Conservation (phyloP, 2,797 vertebrate genomes). For the Poeciliopsis gracilis region DNA sequence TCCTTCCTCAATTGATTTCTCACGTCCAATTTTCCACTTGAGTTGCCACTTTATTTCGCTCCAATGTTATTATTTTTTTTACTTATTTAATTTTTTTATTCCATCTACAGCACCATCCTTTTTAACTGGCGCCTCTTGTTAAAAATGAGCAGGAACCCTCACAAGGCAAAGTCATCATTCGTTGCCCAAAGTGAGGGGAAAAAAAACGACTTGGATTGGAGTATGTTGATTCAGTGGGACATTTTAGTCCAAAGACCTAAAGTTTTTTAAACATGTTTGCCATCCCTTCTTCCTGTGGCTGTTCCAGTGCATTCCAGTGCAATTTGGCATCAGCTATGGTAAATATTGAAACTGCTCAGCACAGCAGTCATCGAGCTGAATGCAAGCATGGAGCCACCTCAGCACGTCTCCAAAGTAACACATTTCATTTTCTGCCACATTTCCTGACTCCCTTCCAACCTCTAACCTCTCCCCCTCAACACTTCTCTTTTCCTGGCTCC, state of each 20-base stretch:
- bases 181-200: background rate
- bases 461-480: conserved; percentile 32
- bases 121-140: background rate
- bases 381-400: conserved; percentile 48
- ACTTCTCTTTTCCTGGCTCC: conserved; percentile 20
- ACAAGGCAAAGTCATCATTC: background rate
- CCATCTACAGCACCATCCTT: background rate
- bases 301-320: conserved; percentile 31
- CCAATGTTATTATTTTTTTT: background rate
- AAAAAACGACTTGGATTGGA: background rate
- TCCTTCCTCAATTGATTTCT: conserved; percentile 22
- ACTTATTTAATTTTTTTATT: background rate
- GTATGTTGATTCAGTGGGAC: background rate
- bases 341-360: conserved; percentile 66
- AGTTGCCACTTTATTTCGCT: background rate
- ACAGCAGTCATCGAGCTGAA: conserved; percentile 65
- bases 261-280: background rate
- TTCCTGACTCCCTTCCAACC: conserved; percentile 41
- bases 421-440: conserved; percentile 72
- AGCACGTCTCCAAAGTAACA: conserved; percentile 60
- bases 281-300: conserved; percentile 3
- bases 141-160: background rate
- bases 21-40: conserved; percentile 14
- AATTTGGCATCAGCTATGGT: conserved; percentile 49
- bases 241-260: background rate